Percentiles rank a stretch among this genome's conserved stretches.
Evolutionary conservation across 2,797 vertebrate species (phyloP).

Genomic region (Peromyscus nudipes): DNA sequence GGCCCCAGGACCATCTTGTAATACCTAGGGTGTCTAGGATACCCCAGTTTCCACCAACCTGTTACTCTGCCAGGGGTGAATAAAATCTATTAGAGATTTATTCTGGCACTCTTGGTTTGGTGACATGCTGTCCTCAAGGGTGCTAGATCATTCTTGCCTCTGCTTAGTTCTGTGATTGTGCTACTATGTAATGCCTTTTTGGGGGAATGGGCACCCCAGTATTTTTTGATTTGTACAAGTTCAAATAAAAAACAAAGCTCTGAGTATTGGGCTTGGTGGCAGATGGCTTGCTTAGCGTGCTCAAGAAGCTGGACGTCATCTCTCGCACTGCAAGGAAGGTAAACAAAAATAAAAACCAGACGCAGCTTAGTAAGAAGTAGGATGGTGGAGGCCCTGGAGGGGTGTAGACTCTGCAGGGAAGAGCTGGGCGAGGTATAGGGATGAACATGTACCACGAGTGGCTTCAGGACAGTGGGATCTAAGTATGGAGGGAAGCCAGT

Average conservation of each 20-base stretch:
- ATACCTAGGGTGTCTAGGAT: not conserved
- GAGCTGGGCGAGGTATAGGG: not conserved
- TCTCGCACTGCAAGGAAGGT: not conserved
- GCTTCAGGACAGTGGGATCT: not conserved
- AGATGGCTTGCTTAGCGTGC: not conserved
- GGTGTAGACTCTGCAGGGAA: not conserved
- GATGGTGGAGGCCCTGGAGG: not conserved
- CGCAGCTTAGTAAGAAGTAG: not conserved
- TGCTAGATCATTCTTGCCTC: not conserved
- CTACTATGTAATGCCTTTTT: not conserved
- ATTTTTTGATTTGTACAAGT: not conserved
- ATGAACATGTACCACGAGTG: fast-evolving
- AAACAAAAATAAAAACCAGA: not conserved
- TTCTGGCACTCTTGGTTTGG: not conserved
- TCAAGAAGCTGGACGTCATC: too few relatives aligned
- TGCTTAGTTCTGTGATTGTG: too few relatives aligned
- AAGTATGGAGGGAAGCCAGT: not conserved
- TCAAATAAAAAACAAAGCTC: not conserved
- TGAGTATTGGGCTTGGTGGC: not conserved
- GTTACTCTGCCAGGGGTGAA: not conserved
- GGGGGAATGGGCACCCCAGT: not conserved
- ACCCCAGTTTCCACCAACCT: fast-evolving
- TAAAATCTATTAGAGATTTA: not conserved
- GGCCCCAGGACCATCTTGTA: too few relatives aligned
- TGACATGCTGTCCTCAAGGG: fast-evolving